A percentile compares a stretch with the other conserved stretches of the same genome.
phyloP scores from a whole-genome alignment of 2,113 vertebrate species.

The Caretta caretta region DNA sequence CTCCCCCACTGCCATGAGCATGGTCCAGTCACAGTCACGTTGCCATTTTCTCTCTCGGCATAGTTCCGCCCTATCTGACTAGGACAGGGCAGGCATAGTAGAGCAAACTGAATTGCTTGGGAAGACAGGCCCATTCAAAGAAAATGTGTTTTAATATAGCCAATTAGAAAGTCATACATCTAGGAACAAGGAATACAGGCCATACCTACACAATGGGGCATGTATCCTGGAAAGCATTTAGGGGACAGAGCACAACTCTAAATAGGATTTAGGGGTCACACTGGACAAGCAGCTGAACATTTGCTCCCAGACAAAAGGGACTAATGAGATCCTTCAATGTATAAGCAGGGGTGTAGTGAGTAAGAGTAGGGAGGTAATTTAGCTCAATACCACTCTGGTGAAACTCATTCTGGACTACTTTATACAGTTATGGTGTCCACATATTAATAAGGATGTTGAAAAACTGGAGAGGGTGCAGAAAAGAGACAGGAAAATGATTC shows the following conservation, averaged over 20 bases:
- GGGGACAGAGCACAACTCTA: neutral
- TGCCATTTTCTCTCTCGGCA: neutral
- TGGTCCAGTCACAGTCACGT: neutral
- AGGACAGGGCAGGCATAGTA: neutral
- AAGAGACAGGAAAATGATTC: neutral
- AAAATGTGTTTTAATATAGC: neutral
- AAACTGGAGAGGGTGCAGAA: neutral
- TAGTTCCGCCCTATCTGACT: neutral
- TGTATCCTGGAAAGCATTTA: neutral
- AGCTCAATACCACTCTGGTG: neutral
- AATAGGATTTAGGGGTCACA: neutral
- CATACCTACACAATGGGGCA: neutral
- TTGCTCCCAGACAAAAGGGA: neutral
- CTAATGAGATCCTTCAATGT: neutral
- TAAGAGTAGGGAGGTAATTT: neutral
- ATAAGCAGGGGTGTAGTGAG: neutral
- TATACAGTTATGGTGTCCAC: neutral
- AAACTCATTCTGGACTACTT: neutral
- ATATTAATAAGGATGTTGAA: neutral
- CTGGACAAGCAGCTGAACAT: neutral
- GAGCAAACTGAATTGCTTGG: neutral
- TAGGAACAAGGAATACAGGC: neutral
- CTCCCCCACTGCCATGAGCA: neutral
- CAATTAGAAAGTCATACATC: neutral
- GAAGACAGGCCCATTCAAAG: neutral